Base-by-base conservation (phyloP, 2,797 vertebrate species). In the Danio kyathit region DNA sequence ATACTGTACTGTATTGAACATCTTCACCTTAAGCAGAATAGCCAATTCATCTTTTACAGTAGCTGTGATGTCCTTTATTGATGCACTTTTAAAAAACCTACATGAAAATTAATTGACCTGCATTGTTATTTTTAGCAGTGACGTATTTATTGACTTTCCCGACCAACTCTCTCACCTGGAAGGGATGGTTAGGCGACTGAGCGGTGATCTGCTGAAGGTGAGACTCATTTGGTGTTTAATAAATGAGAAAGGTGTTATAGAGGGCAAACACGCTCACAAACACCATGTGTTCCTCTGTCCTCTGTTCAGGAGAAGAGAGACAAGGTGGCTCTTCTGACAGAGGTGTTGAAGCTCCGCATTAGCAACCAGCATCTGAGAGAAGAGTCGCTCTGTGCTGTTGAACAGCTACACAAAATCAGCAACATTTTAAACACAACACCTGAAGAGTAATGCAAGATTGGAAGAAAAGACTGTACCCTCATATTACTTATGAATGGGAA, bases 281-380 rank as follows among this genome's bases (percentile, higher is more conserved):
- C 43, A 43, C 61, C 44, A 63, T 60, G 16, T 81, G 65, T 57
- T 49, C 14, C 43, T 61, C 12, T 82, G 56, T 83, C 43, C 63
- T 66, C 63, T 78, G 29, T 74, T 0, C 90, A 95, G 95, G 95
- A 95, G 85, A 95, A 94, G 87, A 91, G 92, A 86, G 93, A 94
- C 89, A 95, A 95, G 84, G 91, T 92, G n/a, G 91, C 92, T 38
- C 88, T 95, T 48, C 92, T 95, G 80, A 91, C 91, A 0, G 94
- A 95, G 70, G 93, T 95, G 66, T 90, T 94, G 57, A 92, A 82
- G 40, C 90, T 95, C n/a, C 84, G 93, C 1, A 91, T 94, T 60
- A 95, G 93, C 88, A 95, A 95, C 85, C 93, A 91, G 85, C 90
- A 92, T 5, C 85, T 95, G 43, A 94, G 92, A 86, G 91, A 92